Base-by-base conservation (phyloP, 1,140 invertebrate species). In the Monomorium pharaonis region DNA sequence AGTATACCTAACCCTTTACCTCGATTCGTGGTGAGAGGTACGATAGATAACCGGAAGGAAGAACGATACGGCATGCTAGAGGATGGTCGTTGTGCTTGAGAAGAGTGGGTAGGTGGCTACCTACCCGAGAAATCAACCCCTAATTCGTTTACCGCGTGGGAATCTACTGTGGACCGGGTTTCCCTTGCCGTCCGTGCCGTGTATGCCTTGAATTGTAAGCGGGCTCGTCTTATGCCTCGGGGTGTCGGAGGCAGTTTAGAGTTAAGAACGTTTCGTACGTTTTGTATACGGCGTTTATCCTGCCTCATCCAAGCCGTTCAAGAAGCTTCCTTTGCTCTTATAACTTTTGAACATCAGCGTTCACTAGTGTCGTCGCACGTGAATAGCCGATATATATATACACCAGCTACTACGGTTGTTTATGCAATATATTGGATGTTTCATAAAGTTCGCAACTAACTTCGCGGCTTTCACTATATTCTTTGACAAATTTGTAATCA, bases 81-180 rank as follows among this genome's bases (percentile, higher is more conserved):
- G 56, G 44, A 84, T 70, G 77, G 75, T 69, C 47, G 74, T 75
- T 51, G 80, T 67, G 27, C 81, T 49, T 37, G 24, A 76, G 58
- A 14, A 83, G 56, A 62, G 67, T 51, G 81, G 72, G 78, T 44
- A 74, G 74, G 27, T 81, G 76, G 56, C 80, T 33, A 89, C 89
- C 88, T 91, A 90, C 76, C 87, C 88, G 88, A 92, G 89, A 93
- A 93, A 93, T 92, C 90, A 92, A 91, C 89, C 84, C 70, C 85
- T 92, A 91, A 92, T 92, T 92, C 92, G 91, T 92, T 92, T 92
- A 91, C 85, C 86, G 51, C 78, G 67, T 42, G 88, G 84, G 89
- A 90, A 91, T 89, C 74, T 74, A 90, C 88, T 75, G 86, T 84
- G 58, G 76, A 69, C 72, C 56, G 65, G 63, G 67, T 60, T 33